phyloP scores from a whole-genome alignment of 2,888 invertebrate species.

The Tethea ocularis region DNA sequence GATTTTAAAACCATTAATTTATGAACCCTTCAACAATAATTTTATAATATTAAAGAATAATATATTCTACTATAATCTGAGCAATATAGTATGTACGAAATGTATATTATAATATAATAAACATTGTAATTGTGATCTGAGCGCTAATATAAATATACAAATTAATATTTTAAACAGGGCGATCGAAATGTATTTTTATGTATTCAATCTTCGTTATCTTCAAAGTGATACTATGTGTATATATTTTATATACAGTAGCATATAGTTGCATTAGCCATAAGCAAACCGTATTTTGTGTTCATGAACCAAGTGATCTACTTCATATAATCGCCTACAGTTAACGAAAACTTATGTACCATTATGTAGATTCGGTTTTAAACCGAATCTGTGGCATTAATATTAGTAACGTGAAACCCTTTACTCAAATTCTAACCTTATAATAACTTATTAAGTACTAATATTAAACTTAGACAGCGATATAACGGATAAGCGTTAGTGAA shows the following conservation, averaged over 20 bases:
- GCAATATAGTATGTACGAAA: conserved; percentile 51
- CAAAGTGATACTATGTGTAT: conserved; percentile 50
- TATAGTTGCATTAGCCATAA: conserved; percentile 57
- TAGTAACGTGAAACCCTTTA: background rate
- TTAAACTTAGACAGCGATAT: conserved; percentile 4
- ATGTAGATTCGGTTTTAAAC: conserved; percentile 28
- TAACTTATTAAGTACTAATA: conserved; percentile 1
- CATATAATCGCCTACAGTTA: conserved; percentile 44
- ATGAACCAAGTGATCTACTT: conserved; percentile 55
- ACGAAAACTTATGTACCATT: conserved; percentile 48
- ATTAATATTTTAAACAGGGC: conserved; percentile 59
- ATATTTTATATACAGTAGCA: conserved; percentile 10
- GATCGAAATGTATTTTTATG: conserved; percentile 59
- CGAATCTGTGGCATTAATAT: conserved; percentile 22
- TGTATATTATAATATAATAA: conserved; percentile 41
- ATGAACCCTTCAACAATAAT: conserved; percentile 4
- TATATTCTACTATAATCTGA: conserved; percentile 48
- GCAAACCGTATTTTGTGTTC: conserved; percentile 67
- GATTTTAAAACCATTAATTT: conserved; percentile 37
- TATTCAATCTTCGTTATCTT: conserved; percentile 44
- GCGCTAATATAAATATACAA: conserved; percentile 40
- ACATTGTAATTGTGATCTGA: conserved; percentile 57
- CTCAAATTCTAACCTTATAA: conserved; percentile 28
- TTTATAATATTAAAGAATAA: conserved; percentile 19
- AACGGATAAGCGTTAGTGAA: background rate